Percentiles rank a stretch among this genome's conserved stretches.
phyloP scores from a whole-genome alignment of 1,140 invertebrate species.

The Euschistus heros region DNA sequence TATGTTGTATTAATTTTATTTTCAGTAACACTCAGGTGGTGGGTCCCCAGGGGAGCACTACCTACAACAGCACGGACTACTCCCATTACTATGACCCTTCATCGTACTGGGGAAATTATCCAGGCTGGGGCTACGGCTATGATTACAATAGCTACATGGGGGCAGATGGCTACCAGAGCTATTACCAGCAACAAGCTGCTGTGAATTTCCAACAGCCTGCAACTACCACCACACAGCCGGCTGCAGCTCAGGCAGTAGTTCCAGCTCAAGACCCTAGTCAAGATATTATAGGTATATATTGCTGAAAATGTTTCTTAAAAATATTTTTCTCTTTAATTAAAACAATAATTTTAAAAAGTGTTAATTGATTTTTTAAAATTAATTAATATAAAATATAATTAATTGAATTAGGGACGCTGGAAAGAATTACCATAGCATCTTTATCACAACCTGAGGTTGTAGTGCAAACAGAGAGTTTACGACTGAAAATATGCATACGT shows the following conservation, averaged over 20 bases:
- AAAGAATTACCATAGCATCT: no score
- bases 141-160: constrained; percentile 33
- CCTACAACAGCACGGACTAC: constrained; percentile 38
- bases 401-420: no score
- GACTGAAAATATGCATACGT: no score
- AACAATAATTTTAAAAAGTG: no score
- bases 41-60: not conserved
- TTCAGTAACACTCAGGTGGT: constrained; percentile 1
- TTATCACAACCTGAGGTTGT: no score
- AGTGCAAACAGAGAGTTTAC: no score
- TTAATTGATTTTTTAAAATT: no score
- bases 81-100: constrained; percentile 60
- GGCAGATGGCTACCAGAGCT: constrained; percentile 27
- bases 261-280: not conserved
- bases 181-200: constrained; percentile 27
- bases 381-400: no score
- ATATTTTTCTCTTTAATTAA: no score
- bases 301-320: no score
- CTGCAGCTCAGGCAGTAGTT: not conserved
- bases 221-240: not conserved
- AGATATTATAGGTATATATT: not conserved
- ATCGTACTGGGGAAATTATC: constrained; percentile 62
- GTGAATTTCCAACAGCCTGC: constrained; percentile 21
- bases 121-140: constrained; percentile 27
- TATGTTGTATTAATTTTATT: not conserved